Conservation (phyloP, 30 jellyfish, hydroid and myxozoan genomes). For the Euphysa ruthae region DNA sequence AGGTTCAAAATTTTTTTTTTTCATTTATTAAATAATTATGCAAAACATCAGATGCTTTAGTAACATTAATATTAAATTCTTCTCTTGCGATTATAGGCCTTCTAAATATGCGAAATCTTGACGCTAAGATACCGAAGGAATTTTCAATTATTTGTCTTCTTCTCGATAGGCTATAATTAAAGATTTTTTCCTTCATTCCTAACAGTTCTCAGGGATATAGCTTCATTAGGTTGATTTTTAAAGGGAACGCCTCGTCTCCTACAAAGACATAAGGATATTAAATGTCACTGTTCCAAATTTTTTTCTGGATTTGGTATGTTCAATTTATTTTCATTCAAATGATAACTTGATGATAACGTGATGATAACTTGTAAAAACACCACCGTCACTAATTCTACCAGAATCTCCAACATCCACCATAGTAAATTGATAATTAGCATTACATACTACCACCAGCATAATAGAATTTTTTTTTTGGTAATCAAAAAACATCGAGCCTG, state of each 20-base stretch:
- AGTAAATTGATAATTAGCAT: slow-evolving; percentile 7
- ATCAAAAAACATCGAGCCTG: too few species aligned
- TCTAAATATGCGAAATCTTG: slow-evolving; percentile 17
- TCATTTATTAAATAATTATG: not conserved
- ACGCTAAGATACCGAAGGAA: too few species aligned
- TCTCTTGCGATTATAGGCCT: slow-evolving; percentile 24
- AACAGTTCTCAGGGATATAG: slow-evolving; percentile 41
- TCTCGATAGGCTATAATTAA: too few species aligned
- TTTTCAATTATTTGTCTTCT: too few species aligned
- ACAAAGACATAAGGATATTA: slow-evolving; percentile 49
- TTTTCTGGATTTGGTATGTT: slow-evolving; percentile 43
- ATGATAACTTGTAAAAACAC: slow-evolving; percentile 48
- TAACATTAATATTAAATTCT: not conserved
- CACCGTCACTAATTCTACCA: slow-evolving; percentile 40
- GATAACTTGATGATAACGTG: slow-evolving; percentile 29
- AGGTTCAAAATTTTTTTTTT: not conserved
- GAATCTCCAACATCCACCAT: slow-evolving; percentile 35
- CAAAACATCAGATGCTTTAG: slow-evolving; percentile 2
- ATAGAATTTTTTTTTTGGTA: too few species aligned
- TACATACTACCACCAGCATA: slow-evolving; percentile 26
- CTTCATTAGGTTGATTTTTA: slow-evolving; percentile 46
- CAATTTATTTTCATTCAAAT: slow-evolving; percentile 32
- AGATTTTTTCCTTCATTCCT: too few species aligned
- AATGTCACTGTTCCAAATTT: slow-evolving; percentile 31
- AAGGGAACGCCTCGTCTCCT: slow-evolving; percentile 70